phyloP scores from a whole-genome alignment of 2,888 invertebrate genomes.

The Aspidiotus rigidus region DNA sequence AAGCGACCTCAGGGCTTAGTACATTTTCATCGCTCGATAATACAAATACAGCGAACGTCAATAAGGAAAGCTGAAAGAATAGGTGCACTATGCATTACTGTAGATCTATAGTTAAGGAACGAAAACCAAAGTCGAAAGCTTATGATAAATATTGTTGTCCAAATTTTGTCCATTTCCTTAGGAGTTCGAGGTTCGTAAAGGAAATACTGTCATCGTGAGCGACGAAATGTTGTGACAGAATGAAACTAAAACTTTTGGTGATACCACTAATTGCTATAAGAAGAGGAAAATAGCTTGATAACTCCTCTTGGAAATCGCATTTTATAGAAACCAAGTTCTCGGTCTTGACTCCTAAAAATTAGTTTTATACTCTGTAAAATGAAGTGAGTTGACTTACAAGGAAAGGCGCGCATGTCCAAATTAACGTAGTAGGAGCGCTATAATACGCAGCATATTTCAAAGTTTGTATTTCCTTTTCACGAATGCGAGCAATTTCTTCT shows the following conservation, averaged over 20 bases:
- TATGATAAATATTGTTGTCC: too few species aligned
- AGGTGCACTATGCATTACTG: background rate
- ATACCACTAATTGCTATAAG: too few species aligned
- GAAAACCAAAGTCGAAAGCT: background rate
- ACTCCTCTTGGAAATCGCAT: too few species aligned
- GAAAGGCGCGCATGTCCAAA: constrained; percentile 55
- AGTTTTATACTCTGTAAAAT: constrained; percentile 29
- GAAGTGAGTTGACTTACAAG: constrained; percentile 43
- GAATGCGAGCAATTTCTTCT: constrained; percentile 48
- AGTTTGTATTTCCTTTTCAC: constrained; percentile 50
- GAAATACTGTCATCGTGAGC: too few species aligned
- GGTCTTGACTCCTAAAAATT: too few species aligned
- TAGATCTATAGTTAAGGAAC: background rate
- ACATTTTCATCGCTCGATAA: background rate
- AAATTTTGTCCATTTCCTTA: too few species aligned
- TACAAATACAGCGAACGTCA: background rate
- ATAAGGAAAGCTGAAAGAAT: constrained; percentile 14
- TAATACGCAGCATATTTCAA: constrained; percentile 51
- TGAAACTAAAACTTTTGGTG: too few species aligned
- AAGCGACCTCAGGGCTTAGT: background rate
- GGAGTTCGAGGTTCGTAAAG: too few species aligned
- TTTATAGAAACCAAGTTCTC: too few species aligned
- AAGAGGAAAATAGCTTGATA: too few species aligned
- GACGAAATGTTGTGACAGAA: too few species aligned
- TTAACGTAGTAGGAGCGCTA: constrained; percentile 49